Evolutionary conservation across 2,113 vertebrate genomes (phyloP).

Genomic region (Pteruthius melanotis): DNA sequence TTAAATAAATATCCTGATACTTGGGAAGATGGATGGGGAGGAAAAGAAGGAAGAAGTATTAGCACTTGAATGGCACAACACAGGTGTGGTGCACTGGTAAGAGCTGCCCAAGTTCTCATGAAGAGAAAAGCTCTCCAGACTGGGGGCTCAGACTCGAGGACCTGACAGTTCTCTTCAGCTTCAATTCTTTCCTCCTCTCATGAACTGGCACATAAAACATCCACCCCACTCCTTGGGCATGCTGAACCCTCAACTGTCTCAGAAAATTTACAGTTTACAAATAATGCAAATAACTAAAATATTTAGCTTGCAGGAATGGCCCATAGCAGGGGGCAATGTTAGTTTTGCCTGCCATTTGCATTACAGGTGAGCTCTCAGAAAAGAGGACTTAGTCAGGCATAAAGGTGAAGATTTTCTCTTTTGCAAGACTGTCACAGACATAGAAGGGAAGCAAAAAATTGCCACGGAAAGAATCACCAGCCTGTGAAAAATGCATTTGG

Average conservation of each 20-base stretch:
- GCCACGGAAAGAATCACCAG: not conserved
- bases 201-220: not conserved
- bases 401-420: not conserved
- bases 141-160: not conserved
- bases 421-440: not conserved
- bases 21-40: not conserved
- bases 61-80: not conserved
- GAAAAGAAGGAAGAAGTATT: constrained; percentile 16
- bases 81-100: not conserved
- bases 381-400: not conserved
- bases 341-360: not conserved
- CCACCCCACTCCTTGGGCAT: not conserved
- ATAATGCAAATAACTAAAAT: not conserved
- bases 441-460: not conserved
- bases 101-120: not conserved
- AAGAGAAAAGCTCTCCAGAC: not conserved
- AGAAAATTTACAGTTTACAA: not conserved
- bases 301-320: not conserved
- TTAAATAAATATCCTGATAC: constrained; percentile 44
- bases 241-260: not conserved
- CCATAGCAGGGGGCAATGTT: not conserved
- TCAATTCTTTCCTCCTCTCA: not conserved
- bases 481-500: not conserved
- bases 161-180: not conserved
- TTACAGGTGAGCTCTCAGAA: not conserved